These are phyloP conservation scores for Luffia ferchaultella DNA, from an alignment of 2,888 invertebrate genomes.

Conservation along the genomic window DNA sequence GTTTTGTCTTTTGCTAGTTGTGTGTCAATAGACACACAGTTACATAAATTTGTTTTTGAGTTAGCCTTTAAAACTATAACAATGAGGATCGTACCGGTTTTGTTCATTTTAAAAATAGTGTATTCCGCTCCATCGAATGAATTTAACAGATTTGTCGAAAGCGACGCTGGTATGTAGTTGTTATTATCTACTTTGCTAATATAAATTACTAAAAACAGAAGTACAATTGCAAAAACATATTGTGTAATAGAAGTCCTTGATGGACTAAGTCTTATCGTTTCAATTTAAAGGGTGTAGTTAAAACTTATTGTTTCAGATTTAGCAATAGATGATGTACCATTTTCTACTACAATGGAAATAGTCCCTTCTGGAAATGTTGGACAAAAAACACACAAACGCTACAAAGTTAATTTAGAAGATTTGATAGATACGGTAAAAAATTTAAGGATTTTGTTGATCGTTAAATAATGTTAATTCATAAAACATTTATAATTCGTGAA, in stretches of 20 bases:
- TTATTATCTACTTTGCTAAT: no score
- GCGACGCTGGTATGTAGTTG: no score
- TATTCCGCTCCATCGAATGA: conserved; percentile 32
- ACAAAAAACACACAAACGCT: conserved; percentile 20
- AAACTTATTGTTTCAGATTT: neutral
- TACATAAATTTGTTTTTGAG: no score
- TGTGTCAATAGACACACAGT: no score
- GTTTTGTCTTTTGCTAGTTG: no score
- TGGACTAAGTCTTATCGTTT: no score
- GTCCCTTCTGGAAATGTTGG: conserved; percentile 20
- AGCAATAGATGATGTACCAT: conserved; percentile 22
- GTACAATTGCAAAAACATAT: no score
- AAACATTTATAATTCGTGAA: neutral
- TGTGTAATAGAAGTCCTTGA: no score
- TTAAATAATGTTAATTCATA: neutral
- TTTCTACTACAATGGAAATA: conserved; percentile 17
- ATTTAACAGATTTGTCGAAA: conserved; percentile 25
- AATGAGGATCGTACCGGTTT: neutral
- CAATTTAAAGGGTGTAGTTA: no score
- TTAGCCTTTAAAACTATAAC: neutral
- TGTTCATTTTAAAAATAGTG: neutral
- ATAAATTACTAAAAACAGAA: no score
- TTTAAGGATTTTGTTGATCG: no score
- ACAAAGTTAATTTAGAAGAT: conserved; percentile 17
- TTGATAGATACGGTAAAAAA: conserved; percentile 20